These are phyloP conservation scores for Xenentodon cancila DNA, from an alignment of 2,797 vertebrate species.

Conservation along the genomic window DNA sequence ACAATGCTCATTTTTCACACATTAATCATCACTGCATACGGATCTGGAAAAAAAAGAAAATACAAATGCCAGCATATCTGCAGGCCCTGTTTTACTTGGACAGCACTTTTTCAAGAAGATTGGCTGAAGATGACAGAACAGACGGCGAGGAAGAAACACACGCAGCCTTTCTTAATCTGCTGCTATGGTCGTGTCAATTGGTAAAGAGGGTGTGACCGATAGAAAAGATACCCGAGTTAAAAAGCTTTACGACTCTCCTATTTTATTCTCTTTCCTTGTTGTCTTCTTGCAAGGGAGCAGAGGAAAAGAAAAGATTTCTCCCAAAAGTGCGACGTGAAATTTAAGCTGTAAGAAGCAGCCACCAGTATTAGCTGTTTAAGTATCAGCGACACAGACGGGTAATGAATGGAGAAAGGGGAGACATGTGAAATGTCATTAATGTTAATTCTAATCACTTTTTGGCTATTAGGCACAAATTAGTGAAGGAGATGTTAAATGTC, in stretches of 20 bases:
- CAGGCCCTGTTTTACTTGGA: constrained; percentile 57
- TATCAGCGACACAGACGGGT: constrained; percentile 67
- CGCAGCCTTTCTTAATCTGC: constrained; percentile 66
- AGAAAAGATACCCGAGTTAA: constrained; percentile 73
- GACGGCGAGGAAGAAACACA: constrained; percentile 36
- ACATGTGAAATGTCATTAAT: constrained; percentile 85
- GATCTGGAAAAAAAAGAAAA: constrained; percentile 44
- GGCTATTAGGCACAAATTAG: constrained; percentile 86
- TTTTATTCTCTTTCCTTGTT: constrained; percentile 66
- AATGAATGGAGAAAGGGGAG: constrained; percentile 76
- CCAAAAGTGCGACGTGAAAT: constrained; percentile 73
- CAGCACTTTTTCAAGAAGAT: constrained; percentile 63
- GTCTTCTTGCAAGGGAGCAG: constrained; percentile 53
- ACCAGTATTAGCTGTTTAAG: constrained; percentile 77
- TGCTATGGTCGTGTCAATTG: constrained; percentile 69
- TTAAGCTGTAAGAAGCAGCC: constrained; percentile 73
- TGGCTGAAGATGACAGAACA: constrained; percentile 45
- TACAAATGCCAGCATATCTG: constrained; percentile 39
- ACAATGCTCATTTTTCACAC: constrained; percentile 56
- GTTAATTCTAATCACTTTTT: constrained; percentile 87
- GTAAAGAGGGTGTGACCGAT: constrained; percentile 72
- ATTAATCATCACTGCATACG: constrained; percentile 55
- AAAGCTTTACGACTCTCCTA: constrained; percentile 55
- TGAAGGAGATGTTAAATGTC: constrained; percentile 85
- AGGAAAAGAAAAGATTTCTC: constrained; percentile 66